Evolutionary conservation across 2,888 invertebrate species (phyloP), one percentile per base, ranked within the genome.

Genomic region (Hypomecis atomaria): DNA sequence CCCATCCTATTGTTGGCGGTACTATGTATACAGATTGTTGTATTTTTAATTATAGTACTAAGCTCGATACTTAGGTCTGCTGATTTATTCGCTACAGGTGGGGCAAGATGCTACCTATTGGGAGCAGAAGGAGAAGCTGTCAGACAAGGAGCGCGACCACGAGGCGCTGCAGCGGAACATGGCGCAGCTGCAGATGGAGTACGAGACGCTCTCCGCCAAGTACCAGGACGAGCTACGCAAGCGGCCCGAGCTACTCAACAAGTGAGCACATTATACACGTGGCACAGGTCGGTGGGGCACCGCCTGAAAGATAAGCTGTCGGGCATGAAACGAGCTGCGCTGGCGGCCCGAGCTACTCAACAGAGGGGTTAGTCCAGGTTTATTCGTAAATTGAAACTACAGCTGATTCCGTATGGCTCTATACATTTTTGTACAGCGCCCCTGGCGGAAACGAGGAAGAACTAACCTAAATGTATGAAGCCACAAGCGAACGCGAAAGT

Each of bases 161-260:
- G 91, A 89, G 75, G 81, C 85, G 0, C 81, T 90, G 54, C 90
- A 89, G 70, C 87, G 85, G 72, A 91, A 91, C 73, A 89, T 91
- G 89, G 77, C 90, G 49, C 86, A 89, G 13, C 80, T 88, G 38
- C 90, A 91, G 75, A 90, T 90, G 91, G 86, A 90, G 76, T 78
- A 88, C 71, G 91, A 90, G 71, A 78, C 84, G 23, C 76, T 87
- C 58, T 90, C 90, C 37, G 84, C 85, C 3, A 83, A 83, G 66
- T 86, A 87, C 73, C 85, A 89, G 74, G 84, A 86, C 4, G 91
- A 91, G 67, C 77, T 89, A 56, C 79, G 89, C 0, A 78, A 78
- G n/a, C 81, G 90, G 0, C 87, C 89, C 1, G 90, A 90, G 71
- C 87, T 83, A 0, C 73, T 88, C 5, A 89, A 90, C 71, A 88